phyloP scores from a whole-genome alignment of 2,888 invertebrate species.

The Agrotis clavis region DNA sequence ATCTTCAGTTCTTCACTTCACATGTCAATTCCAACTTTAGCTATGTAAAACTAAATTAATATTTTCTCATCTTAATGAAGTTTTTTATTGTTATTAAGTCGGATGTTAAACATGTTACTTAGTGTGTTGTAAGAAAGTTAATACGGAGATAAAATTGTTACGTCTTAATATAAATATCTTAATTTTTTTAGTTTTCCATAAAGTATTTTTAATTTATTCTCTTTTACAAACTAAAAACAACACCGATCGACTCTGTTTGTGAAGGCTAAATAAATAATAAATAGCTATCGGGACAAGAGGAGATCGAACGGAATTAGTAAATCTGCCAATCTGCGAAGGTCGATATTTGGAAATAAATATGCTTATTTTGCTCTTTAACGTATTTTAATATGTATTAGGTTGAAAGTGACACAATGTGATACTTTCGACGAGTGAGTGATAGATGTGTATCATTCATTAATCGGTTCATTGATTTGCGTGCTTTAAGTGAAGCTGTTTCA shows the following conservation, averaged over 20 bases:
- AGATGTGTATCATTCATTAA: constrained; percentile 15
- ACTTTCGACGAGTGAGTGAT: constrained; percentile 28
- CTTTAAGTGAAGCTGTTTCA: constrained; percentile 1
- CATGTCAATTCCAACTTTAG: constrained; percentile 33
- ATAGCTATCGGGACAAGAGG: constrained; percentile 19
- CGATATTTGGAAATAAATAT: constrained; percentile 60
- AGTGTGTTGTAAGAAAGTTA: constrained; percentile 59
- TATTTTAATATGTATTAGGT: constrained; percentile 62
- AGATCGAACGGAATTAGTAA: constrained; percentile 47
- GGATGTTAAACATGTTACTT: constrained; percentile 34
- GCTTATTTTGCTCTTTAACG: constrained; percentile 69
- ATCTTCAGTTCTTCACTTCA: constrained; percentile 24
- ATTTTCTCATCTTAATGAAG: constrained; percentile 30
- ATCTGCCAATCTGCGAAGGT: constrained; percentile 62
- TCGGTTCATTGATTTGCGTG: constrained; percentile 13
- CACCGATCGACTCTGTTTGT: constrained; percentile 23
- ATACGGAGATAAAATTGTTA: constrained; percentile 41
- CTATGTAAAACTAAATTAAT: constrained; percentile 32
- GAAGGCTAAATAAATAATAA: constrained; percentile 54
- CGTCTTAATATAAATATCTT: constrained; percentile 13
- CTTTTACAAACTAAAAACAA: constrained; percentile 13
- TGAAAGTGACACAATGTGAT: constrained; percentile 47
- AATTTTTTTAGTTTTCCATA: background rate
- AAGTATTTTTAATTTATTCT: too few species aligned
- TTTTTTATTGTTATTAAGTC: constrained; percentile 46